These are phyloP conservation scores for Melipona beecheii DNA, from an alignment of 2,888 invertebrate genomes.

Conservation along the genomic window DNA sequence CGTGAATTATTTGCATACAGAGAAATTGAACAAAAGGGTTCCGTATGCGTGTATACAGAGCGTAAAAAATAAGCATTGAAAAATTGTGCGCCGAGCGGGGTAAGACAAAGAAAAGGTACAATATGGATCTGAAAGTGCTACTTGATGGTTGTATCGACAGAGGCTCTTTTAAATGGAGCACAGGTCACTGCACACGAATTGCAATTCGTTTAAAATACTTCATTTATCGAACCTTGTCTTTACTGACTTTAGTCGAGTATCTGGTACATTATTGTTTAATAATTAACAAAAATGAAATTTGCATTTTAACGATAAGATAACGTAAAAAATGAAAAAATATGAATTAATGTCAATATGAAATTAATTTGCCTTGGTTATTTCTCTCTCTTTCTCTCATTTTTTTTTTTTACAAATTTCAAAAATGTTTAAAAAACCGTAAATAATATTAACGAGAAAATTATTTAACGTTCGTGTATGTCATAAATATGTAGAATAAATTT, in stretches of 20 bases:
- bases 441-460: no score
- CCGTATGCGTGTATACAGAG: no score
- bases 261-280: not conserved
- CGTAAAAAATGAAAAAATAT: no score
- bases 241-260: not conserved
- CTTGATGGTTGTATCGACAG: conserved; percentile 9
- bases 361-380: not conserved
- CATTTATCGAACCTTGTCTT: conserved; percentile 3
- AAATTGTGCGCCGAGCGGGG: not conserved
- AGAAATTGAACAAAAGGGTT: not conserved
- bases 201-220: conserved; percentile 11
- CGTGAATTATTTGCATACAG: not conserved
- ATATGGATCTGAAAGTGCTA: conserved; percentile 19
- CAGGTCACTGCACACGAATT: conserved; percentile 34
- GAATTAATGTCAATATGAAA: not conserved
- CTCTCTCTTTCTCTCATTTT: not conserved
- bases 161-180: conserved; percentile 20
- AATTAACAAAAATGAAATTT: not conserved
- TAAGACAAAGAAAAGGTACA: conserved; percentile 12
- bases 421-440: no score
- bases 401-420: not conserved
- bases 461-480: no score
- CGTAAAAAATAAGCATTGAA: not conserved
- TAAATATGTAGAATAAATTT: no score
- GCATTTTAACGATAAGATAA: not conserved